A percentile compares a stretch with the other conserved stretches of the same genome.
Evolutionary conservation across 2,113 vertebrate genomes (phyloP).

Genomic region (Ailuropoda melanoleuca): DNA sequence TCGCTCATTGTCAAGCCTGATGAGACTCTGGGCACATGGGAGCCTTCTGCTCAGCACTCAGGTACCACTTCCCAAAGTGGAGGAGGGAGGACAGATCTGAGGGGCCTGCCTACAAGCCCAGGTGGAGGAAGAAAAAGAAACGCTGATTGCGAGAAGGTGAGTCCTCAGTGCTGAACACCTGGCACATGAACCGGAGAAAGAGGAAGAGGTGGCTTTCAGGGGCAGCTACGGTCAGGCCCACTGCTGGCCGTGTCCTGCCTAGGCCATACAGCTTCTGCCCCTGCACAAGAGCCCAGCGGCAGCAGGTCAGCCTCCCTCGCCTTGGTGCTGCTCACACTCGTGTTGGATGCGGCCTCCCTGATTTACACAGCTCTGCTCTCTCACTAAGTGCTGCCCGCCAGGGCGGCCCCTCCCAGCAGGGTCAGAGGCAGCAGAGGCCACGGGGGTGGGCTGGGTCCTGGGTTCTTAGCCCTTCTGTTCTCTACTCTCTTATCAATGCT

Average conservation of each 20-base stretch:
- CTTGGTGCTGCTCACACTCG: rapidly evolving
- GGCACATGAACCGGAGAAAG: neutral
- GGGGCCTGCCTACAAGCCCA: neutral
- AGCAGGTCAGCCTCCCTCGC: rapidly evolving
- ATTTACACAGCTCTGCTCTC: neutral
- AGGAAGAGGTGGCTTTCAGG: neutral
- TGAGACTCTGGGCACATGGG: neutral
- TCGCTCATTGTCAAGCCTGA: neutral
- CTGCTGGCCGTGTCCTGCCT: no score
- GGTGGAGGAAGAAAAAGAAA: neutral
- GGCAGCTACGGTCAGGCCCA: no score
- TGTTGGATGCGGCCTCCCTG: rapidly evolving
- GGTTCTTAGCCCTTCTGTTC: neutral
- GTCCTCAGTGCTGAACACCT: neutral
- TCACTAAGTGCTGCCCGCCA: neutral
- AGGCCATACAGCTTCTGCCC: rapidly evolving
- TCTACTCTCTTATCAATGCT: neutral
- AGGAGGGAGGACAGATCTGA: rapidly evolving
- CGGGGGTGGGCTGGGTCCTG: neutral
- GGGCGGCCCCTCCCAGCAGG: neutral
- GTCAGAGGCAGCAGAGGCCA: neutral
- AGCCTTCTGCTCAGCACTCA: neutral
- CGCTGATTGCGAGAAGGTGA: neutral
- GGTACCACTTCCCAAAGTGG: neutral
- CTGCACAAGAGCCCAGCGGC: neutral